A percentile compares a stretch with the other conserved stretches of the same genome.
These are phyloP conservation scores for Arbacia lixula DNA, from an alignment of 53 echinoderm and acorn worm genomes.

Conservation along the genomic window DNA sequence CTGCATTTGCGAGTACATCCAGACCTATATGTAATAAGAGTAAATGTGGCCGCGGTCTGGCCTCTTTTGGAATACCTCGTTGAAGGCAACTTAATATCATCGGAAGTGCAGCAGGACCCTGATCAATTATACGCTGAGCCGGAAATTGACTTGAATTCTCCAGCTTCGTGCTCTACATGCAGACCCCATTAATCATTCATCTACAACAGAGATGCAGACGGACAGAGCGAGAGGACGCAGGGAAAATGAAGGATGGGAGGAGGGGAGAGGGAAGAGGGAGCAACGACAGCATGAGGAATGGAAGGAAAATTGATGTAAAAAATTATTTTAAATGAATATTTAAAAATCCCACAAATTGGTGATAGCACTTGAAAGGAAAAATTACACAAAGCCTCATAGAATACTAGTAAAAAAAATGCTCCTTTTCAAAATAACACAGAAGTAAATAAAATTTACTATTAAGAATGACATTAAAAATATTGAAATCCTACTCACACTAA, in stretches of 20 bases:
- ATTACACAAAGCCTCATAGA: too few species aligned
- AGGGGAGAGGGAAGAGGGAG: not conserved
- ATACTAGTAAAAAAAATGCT: too few species aligned
- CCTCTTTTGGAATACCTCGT: conserved; percentile 25
- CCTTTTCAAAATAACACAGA: too few species aligned
- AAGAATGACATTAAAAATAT: too few species aligned
- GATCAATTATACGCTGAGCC: conserved; percentile 62
- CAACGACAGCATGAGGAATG: not conserved
- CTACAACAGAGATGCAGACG: not conserved
- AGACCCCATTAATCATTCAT: conserved; percentile 51
- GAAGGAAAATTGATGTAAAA: too few species aligned
- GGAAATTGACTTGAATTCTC: conserved; percentile 61
- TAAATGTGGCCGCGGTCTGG: conserved; percentile 43
- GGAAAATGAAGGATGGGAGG: not conserved
- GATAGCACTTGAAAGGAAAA: too few species aligned
- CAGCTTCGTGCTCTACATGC: conserved; percentile 59
- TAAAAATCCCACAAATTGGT: too few species aligned
- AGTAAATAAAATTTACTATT: too few species aligned
- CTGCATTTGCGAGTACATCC: conserved; percentile 11
- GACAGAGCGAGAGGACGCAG: not conserved
- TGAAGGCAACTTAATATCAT: conserved; percentile 54
- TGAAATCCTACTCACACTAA: too few species aligned
- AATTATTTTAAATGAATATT: too few species aligned
- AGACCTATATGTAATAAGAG: conserved; percentile 38
- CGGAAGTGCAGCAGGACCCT: conserved; percentile 52